phyloP scores from a whole-genome alignment of 2,888 invertebrate species.

The Thalpophila matura region DNA sequence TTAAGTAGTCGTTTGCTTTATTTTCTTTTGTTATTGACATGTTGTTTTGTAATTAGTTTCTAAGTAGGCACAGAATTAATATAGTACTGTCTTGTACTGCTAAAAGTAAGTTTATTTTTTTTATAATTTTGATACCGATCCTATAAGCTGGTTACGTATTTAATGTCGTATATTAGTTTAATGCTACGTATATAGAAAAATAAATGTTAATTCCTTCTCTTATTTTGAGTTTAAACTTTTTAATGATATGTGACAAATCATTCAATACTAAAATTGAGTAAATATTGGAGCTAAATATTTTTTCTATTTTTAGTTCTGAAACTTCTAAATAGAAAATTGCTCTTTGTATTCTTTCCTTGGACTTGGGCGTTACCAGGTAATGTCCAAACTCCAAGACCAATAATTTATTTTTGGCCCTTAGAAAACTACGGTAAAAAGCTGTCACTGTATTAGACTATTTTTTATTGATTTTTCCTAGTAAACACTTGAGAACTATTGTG shows the following conservation, averaged over 20 bases:
- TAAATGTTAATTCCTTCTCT: conserved; percentile 21
- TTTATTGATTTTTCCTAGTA: conserved; percentile 28
- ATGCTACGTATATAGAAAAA: conserved; percentile 32
- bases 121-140: conserved; percentile 58
- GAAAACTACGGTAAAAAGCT: conserved; percentile 12
- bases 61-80: conserved; percentile 55
- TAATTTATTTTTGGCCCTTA: not conserved
- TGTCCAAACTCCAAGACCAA: not conserved
- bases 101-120: conserved; percentile 51
- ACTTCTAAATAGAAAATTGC: not conserved
- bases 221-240: conserved; percentile 27
- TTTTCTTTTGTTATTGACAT: conserved; percentile 55
- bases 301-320: not conserved
- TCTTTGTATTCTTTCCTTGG: not conserved
- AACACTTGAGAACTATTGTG: conserved; percentile 23
- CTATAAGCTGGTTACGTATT: conserved; percentile 52
- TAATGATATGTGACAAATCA: conserved; percentile 9
- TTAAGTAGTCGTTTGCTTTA: conserved; percentile 52
- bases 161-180: conserved; percentile 46
- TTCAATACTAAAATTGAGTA: conserved; percentile 13
- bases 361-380: not conserved
- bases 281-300: conserved; percentile 18
- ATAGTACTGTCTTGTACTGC: conserved; percentile 36
- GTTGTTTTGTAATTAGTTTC: conserved; percentile 59
- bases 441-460: conserved; percentile 21